Conservation (phyloP, 1,140 invertebrate species). For the Lasioglossum albipes region DNA sequence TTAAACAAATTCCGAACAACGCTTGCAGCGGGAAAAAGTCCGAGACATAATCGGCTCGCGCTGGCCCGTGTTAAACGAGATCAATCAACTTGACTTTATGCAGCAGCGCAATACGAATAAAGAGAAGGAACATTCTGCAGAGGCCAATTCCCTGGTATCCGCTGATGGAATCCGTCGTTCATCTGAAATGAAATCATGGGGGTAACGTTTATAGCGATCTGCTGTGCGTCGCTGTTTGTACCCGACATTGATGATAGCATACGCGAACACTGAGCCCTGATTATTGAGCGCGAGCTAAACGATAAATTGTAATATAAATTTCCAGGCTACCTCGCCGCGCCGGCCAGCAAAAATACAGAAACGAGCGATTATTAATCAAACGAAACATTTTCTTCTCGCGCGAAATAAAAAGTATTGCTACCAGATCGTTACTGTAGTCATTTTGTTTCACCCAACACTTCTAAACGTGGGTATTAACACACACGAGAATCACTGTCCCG, state of each 20-base stretch:
- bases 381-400: not conserved
- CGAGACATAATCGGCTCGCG: not conserved
- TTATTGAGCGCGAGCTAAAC: not conserved
- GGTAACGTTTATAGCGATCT: not conserved
- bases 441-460: not conserved
- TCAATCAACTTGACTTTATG: constrained; percentile 24
- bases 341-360: not conserved
- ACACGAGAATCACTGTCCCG: no score
- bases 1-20: not conserved
- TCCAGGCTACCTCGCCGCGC: not conserved
- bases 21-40: not conserved
- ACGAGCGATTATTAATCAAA: not conserved
- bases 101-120: no score
- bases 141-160: constrained; percentile 2
- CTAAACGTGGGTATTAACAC: no score
- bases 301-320: constrained; percentile 1
- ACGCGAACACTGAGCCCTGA: not conserved
- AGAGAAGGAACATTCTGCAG: not conserved
- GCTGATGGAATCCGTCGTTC: not conserved
- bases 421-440: no score
- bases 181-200: constrained; percentile 15
- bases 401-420: not conserved
- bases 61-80: not conserved
- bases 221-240: not conserved
- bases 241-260: not conserved